Evolutionary conservation across 1,140 invertebrate species (phyloP).

Genomic region (Himalopsyche phryganea): DNA sequence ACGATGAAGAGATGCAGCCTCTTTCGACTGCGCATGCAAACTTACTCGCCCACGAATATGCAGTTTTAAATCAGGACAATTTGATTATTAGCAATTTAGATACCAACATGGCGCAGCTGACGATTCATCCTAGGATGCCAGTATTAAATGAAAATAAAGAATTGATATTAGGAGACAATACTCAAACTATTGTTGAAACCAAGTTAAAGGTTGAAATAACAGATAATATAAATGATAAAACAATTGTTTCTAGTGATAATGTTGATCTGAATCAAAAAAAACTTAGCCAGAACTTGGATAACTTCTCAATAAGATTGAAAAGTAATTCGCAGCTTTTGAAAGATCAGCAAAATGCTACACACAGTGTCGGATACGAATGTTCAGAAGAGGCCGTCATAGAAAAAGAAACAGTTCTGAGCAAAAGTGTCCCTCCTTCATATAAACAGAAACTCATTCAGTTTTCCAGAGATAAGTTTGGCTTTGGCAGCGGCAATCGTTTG

Average conservation of each 20-base stretch:
- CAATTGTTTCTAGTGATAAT: slow-evolving; percentile 35
- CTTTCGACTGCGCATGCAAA: slow-evolving; percentile 49
- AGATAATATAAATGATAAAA: slow-evolving; percentile 7
- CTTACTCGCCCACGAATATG: slow-evolving; percentile 48
- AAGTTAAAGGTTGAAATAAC: neutral
- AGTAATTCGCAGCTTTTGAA: slow-evolving; percentile 34
- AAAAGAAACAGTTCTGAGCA: slow-evolving; percentile 44
- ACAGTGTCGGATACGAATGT: slow-evolving; percentile 41
- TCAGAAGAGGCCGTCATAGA: slow-evolving; percentile 17
- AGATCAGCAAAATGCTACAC: slow-evolving; percentile 36
- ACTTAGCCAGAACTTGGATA: slow-evolving; percentile 46
- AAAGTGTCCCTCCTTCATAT: slow-evolving; percentile 51
- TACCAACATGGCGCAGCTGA: slow-evolving; percentile 53
- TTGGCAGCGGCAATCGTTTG: slow-evolving; percentile 48
- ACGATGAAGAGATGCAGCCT: slow-evolving; percentile 54
- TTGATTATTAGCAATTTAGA: slow-evolving; percentile 58
- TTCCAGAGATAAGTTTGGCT: slow-evolving; percentile 48
- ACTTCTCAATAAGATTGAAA: slow-evolving; percentile 54
- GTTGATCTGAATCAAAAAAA: slow-evolving; percentile 41
- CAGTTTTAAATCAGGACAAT: slow-evolving; percentile 53
- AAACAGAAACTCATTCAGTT: slow-evolving; percentile 52
- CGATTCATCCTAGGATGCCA: slow-evolving; percentile 34
- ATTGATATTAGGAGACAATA: neutral
- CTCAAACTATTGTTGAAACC: neutral
- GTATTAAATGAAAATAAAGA: slow-evolving; percentile 22